Conservation (phyloP, 1,140 invertebrate genomes). For the Sitobion miscanthi region DNA sequence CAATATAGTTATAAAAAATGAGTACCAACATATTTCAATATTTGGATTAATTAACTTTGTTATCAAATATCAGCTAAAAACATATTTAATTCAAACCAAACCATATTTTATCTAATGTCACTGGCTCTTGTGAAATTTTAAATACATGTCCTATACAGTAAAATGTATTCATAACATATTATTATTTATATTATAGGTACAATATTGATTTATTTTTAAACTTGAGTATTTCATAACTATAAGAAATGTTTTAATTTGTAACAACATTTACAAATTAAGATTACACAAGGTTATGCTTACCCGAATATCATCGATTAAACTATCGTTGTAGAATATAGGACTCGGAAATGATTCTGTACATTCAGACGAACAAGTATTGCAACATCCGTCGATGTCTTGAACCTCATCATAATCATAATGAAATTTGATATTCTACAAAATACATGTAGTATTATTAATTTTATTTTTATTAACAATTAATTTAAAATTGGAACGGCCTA, state of each 20-base stretch:
- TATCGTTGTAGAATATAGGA: neutral
- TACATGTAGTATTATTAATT: neutral
- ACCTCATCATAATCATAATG: neutral
- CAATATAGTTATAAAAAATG: neutral
- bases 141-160: neutral
- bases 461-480: neutral
- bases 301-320: neutral
- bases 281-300: neutral
- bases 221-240: neutral
- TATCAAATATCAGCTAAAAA: neutral
- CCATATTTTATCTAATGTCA: neutral
- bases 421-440: neutral
- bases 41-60: neutral
- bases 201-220: neutral
- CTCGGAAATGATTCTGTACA: conserved; percentile 14
- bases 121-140: neutral
- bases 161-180: neutral
- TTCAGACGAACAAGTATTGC: neutral
- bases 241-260: neutral
- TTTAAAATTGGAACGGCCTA: neutral
- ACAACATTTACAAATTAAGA: neutral
- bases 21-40: neutral
- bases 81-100: neutral
- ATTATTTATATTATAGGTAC: too few species aligned
- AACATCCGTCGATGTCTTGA: neutral